Evolutionary conservation across 1,140 invertebrate genomes (phyloP).

Genomic region (Lordiphosa mommai): DNA sequence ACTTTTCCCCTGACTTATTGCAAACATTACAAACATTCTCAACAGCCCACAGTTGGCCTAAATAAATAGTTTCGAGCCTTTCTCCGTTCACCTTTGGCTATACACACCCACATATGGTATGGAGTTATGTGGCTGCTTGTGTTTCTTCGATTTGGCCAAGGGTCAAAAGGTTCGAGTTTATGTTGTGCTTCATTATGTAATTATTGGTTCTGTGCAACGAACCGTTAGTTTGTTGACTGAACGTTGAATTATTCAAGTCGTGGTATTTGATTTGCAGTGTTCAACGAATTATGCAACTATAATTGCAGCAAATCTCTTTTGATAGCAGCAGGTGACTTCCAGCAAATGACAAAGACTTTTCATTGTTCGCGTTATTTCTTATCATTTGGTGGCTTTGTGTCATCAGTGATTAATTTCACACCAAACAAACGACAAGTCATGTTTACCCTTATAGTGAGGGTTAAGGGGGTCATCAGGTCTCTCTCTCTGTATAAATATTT

Average conservation of each 20-base stretch:
- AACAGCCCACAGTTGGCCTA: too few species aligned
- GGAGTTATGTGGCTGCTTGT: background rate
- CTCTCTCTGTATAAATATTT: slow-evolving; percentile 7
- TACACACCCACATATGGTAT: too few species aligned
- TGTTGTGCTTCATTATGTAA: slow-evolving; percentile 68
- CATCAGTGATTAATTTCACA: slow-evolving; percentile 34
- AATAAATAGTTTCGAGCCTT: too few species aligned
- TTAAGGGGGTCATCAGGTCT: background rate
- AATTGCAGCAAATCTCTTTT: background rate
- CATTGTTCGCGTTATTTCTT: slow-evolving; percentile 21
- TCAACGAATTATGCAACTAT: slow-evolving; percentile 21
- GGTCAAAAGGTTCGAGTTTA: slow-evolving; percentile 52
- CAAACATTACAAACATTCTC: too few species aligned
- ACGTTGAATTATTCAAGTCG: slow-evolving; percentile 50
- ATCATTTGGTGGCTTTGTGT: slow-evolving; percentile 6
- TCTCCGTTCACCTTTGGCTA: too few species aligned
- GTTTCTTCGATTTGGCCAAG: background rate
- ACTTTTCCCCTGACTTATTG: too few species aligned
- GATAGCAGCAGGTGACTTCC: slow-evolving; percentile 15
- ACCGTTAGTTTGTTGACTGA: slow-evolving; percentile 51
- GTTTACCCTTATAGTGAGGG: background rate
- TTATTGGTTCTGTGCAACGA: slow-evolving; percentile 72
- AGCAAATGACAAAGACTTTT: slow-evolving; percentile 14
- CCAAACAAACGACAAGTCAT: slow-evolving; percentile 4
- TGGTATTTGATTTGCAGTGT: slow-evolving; percentile 59